Percentiles rank a stretch among this genome's conserved stretches.
Evolutionary conservation across 92 coral and sea anemone genomes (phyloP).

Genomic region (Ricordea florida): DNA sequence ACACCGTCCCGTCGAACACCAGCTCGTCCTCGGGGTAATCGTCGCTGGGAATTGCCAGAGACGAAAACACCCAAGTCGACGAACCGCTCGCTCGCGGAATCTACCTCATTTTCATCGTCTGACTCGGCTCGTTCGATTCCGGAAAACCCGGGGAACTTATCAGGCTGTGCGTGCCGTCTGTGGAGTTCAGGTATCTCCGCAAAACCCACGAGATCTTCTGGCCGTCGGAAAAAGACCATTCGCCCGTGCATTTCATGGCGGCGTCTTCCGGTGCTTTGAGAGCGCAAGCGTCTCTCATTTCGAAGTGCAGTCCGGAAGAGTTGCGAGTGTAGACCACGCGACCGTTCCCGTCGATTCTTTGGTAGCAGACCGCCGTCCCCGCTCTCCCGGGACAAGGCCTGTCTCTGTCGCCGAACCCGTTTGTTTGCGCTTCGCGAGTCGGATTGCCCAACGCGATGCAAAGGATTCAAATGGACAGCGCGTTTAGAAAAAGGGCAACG

Average conservation of each 20-base stretch:
- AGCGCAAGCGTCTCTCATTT: background rate
- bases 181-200: background rate
- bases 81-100: background rate
- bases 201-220: background rate
- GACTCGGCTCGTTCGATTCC: background rate
- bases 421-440: background rate
- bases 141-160: background rate
- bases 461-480: background rate
- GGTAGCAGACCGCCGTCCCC: background rate
- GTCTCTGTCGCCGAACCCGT: background rate
- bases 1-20: constrained; percentile 1
- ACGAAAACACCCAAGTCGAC: constrained; percentile 7
- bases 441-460: background rate
- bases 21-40: background rate
- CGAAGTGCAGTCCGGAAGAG: background rate
- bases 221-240: background rate
- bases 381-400: background rate
- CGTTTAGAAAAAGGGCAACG: background rate
- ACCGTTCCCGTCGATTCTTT: background rate
- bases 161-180: background rate
- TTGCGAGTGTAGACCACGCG: background rate
- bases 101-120: background rate
- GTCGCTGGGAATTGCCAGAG: background rate
- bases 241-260: background rate
- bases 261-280: background rate